Base-by-base conservation (phyloP, 2,113 vertebrate species). In the Chaetops frenatus region DNA sequence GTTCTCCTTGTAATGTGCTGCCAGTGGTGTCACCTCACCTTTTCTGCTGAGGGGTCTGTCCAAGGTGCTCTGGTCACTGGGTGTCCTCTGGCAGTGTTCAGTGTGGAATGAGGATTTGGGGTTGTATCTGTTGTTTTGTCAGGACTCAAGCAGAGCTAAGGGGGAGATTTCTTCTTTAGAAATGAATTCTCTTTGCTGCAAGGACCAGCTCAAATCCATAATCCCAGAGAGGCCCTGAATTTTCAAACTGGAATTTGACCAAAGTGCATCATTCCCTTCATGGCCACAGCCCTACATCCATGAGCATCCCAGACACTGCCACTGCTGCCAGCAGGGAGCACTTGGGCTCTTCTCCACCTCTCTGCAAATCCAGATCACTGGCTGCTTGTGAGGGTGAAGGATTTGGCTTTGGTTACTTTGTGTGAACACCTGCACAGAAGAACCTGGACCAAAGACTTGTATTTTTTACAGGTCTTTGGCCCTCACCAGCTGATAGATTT, bases 391-490 rank as follows among this genome's bases (percentile, higher is more conserved):
- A 47, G 70, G 38, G 9, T 36, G 69, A 81, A 64, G 57, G 11
- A n/a, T 91, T 87, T 85, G 78, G 25, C 20, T 67, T 66, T 77
- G 67, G 86, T 95, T 86, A 25, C 80, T 73, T 81, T 0, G 51
- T 47, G 69, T 78, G 72, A 91, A 60, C 67, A 44, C 42, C 67
- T 91, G 58, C 54, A 47, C 42, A 1, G 31, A 3, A 70, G 64
- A 86, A 83, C 50, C 72, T 51, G 72, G 44, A 81, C 77, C 89
- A 74, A 62, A 91, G 96, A 79, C 90, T 94, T 65, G 81, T 93
- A 15, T 92, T 89, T 93, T 86, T 96, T 95, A 90, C 84, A 85
- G 95, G 73, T 96, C 95, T 95, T 92, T 96, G 87, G 47, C 90
- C 77, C 70, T 91, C 18, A 1, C 14, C 65, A 87, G 73, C 78